Evolutionary conservation across 2,888 invertebrate genomes (phyloP), one percentile per base, ranked within the genome.

Genomic region (Papilio gigon): DNA sequence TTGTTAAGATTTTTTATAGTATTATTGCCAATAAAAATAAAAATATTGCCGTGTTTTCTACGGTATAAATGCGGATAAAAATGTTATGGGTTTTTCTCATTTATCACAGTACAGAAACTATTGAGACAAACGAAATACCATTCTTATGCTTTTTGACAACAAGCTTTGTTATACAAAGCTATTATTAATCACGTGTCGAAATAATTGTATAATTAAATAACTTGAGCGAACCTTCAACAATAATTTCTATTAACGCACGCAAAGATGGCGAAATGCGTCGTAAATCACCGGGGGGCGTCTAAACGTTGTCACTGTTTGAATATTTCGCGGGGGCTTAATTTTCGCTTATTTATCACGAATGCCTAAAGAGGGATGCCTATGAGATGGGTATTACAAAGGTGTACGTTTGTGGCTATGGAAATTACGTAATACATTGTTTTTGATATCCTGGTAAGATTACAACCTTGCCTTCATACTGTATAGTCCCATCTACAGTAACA

Each of bases 301-400:
- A 22, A 63, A 56, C 22, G 6, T 62, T 63, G 35, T 64, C 62
- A 56, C 33, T 44, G 56, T 42, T n/a, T 33, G 37, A 68, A 68
- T 56, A 25, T 63, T 40, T 42, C 62, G 42, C n/a, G 56, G 56
- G 20, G 25, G 63, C 59, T 59, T 64, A 68, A 68, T 68, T 59
- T 68, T 68, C 35, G 59, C 59, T 62, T 67, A 62, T 67, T 67
- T 66, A 65, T 65, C 65, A 42, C 27, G 58, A 60, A 59, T 27
- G 20, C 66, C 47, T 37, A 25, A n/a, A 35, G n/a, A 25, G 50
- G 33, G 33, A 8, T 9, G 11, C 3, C 40, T 25, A 25, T 20
- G 68, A 63, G 25, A 40, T 20, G 14, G 30, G 22, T 35, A n/a
- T 27, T 37, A 53, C 60, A 50, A 63, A 42, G 58, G 47, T 67